Evolutionary conservation across 2,113 vertebrate genomes (phyloP).

Genomic region (Silurus asotus): DNA sequence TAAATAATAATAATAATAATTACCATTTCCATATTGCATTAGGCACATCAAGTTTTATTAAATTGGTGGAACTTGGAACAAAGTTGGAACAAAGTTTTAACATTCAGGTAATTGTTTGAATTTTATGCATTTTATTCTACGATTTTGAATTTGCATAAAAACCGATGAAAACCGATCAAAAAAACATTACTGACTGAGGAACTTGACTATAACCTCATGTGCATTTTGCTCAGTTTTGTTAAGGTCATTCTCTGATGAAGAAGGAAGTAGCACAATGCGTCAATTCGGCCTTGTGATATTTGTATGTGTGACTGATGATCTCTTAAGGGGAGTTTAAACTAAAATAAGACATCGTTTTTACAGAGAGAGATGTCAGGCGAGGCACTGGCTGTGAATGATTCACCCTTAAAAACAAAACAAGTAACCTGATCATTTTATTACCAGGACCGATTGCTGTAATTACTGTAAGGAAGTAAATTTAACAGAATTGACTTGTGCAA

Average conservation of each 20-base stretch:
- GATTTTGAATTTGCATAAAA: background rate
- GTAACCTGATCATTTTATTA: background rate
- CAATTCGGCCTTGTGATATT: constrained; percentile 42
- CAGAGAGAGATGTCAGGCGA: too few species aligned
- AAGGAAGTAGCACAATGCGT: constrained; percentile 23
- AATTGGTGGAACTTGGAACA: background rate
- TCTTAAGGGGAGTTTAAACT: background rate
- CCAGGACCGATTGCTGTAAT: background rate
- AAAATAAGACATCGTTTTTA: background rate
- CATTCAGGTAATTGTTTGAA: background rate
- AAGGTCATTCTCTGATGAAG: constrained; percentile 21
- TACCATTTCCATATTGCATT: background rate
- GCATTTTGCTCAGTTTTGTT: background rate
- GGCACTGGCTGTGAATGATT: background rate
- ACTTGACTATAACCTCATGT: background rate
- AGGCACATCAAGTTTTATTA: background rate
- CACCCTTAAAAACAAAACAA: background rate
- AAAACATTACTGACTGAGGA: background rate
- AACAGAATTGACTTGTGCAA: background rate
- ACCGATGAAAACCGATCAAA: constrained; percentile 11
- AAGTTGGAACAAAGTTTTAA: background rate
- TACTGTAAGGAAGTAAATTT: constrained; percentile 32
- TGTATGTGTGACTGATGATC: background rate
- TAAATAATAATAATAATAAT: background rate
- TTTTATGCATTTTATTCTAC: background rate